Conservation (phyloP, 2,888 invertebrate genomes). For the Prosopocoilus inquinatus region DNA sequence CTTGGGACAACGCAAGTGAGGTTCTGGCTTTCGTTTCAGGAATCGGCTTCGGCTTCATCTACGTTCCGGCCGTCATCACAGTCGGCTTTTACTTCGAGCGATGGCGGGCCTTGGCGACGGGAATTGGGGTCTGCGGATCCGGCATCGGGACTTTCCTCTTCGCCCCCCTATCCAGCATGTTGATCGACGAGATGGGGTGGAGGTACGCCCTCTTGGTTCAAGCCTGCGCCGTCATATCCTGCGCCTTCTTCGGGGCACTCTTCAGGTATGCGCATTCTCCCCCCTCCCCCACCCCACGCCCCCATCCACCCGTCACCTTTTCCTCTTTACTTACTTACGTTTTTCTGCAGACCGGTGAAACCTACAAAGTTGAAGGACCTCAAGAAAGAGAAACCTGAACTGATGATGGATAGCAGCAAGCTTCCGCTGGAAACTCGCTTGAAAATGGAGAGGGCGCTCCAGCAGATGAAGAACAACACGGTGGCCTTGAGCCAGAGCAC, state of each 20-base stretch:
- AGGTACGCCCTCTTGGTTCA: slow-evolving; percentile 70
- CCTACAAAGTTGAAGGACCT: slow-evolving; percentile 65
- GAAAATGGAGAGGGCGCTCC: slow-evolving; percentile 45
- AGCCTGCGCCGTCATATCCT: slow-evolving; percentile 72
- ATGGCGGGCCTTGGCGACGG: slow-evolving; percentile 90
- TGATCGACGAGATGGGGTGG: slow-evolving; percentile 73
- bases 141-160: slow-evolving; percentile 89
- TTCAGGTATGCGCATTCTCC: slow-evolving; percentile 52
- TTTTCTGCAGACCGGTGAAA: slow-evolving; percentile 74
- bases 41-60: slow-evolving; percentile 88
- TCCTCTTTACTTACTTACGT: not conserved
- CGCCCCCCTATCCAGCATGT: slow-evolving; percentile 67
- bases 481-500: slow-evolving; percentile 40
- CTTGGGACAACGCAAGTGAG: slow-evolving; percentile 54
- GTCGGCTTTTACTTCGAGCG: slow-evolving; percentile 97
- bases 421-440: slow-evolving; percentile 38
- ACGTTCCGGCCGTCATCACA: slow-evolving; percentile 87
- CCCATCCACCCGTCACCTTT: not conserved
- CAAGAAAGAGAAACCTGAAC: slow-evolving; percentile 42
- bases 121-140: slow-evolving; percentile 90
- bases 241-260: slow-evolving; percentile 73
- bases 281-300: no score
- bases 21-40: slow-evolving; percentile 79
- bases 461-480: slow-evolving; percentile 35
- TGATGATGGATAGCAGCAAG: slow-evolving; percentile 47